These are phyloP conservation scores for Drosophila ohnishii DNA, from an alignment of 1,140 invertebrate species.

Conservation along the genomic window DNA sequence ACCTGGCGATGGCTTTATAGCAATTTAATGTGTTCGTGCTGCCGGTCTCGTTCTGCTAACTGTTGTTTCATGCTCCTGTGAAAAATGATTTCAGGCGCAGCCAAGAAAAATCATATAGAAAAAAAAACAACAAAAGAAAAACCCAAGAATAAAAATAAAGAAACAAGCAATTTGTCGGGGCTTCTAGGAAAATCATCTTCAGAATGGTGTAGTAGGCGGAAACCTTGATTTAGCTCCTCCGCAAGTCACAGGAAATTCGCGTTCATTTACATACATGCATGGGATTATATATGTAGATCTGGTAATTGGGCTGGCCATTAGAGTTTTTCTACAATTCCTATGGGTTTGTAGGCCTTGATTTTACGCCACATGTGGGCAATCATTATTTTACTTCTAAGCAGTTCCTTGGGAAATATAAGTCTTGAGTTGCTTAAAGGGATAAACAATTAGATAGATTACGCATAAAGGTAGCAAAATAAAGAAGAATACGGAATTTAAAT, in stretches of 20 bases:
- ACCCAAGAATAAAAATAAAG: conserved; percentile 2
- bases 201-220: conserved; percentile 22
- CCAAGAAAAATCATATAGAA: conserved; percentile 7
- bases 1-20: conserved; percentile 69
- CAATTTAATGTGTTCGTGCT: conserved; percentile 70
- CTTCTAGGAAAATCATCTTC: conserved; percentile 55
- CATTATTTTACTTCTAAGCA: conserved; percentile 1
- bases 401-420: no score
- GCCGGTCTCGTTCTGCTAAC: conserved; percentile 19
- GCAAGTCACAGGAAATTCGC: conserved; percentile 9
- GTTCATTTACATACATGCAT: conserved; percentile 40
- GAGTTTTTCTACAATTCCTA: background rate
- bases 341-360: conserved; percentile 1
- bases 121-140: conserved; percentile 15
- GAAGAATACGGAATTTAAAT: no score
- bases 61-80: conserved; percentile 47
- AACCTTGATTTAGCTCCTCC: conserved; percentile 27
- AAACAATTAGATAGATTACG: no score
- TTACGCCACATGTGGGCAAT: conserved; percentile 17
- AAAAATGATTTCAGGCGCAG: conserved; percentile 62
- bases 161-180: conserved; percentile 62
- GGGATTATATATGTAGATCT: conserved; percentile 14
- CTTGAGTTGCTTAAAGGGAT: background rate
- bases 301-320: conserved; percentile 39
- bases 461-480: no score